These are phyloP conservation scores for Cebus imitator DNA, from an alignment of 2,113 vertebrate genomes.

Conservation along the genomic window DNA sequence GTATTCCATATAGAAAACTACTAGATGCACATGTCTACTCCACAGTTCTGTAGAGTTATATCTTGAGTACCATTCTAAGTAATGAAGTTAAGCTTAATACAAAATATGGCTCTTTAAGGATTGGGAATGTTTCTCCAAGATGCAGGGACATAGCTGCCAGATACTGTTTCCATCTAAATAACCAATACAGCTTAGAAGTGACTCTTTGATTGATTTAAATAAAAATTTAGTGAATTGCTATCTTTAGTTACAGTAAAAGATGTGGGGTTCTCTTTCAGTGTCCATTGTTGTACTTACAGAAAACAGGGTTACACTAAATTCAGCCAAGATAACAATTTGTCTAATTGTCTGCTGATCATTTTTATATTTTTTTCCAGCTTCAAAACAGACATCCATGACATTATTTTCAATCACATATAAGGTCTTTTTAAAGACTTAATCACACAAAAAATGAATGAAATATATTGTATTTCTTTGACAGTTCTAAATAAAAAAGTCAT, in stretches of 20 bases:
- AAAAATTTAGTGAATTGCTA: not conserved
- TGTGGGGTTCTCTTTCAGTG: slow-evolving; percentile 12
- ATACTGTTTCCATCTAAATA: slow-evolving; percentile 38
- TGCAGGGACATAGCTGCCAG: slow-evolving; percentile 8
- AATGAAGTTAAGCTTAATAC: slow-evolving; percentile 28
- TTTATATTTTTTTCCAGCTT: slow-evolving; percentile 14
- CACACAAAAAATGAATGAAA: slow-evolving; percentile 53
- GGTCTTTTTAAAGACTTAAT: slow-evolving; percentile 43
- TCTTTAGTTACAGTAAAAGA: slow-evolving; percentile 14
- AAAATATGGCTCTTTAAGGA: slow-evolving; percentile 30
- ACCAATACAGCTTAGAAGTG: not conserved
- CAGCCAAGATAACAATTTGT: slow-evolving; percentile 26
- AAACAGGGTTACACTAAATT: slow-evolving; percentile 41
- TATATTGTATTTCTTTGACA: slow-evolving; percentile 32
- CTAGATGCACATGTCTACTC: not conserved
- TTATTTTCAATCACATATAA: slow-evolving; percentile 39
- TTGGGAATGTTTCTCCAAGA: slow-evolving; percentile 9
- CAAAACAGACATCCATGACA: slow-evolving; percentile 1
- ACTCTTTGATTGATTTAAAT: slow-evolving; percentile 41
- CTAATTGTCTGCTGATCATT: slow-evolving; percentile 31
- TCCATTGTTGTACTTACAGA: not conserved
- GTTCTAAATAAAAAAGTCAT: slow-evolving; percentile 41
- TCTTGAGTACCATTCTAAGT: not conserved
- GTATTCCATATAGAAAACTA: not conserved
- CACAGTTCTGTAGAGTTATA: not conserved